Evolutionary conservation across 2,888 invertebrate species (phyloP), one percentile per base, ranked within the genome.

Genomic region (Loripinus fragilis): DNA sequence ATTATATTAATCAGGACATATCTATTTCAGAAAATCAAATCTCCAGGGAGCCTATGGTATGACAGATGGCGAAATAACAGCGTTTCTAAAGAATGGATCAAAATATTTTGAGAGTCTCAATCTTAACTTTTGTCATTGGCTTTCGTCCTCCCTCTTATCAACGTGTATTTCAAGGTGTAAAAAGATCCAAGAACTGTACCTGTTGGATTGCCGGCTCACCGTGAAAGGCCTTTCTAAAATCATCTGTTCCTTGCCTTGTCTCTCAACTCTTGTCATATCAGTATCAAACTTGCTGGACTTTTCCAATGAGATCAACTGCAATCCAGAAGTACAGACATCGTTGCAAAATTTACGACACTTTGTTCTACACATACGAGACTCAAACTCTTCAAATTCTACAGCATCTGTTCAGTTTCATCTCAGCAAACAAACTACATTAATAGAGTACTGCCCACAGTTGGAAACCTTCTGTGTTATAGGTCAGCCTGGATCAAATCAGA

Each of bases 81-180:
- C 87, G 17, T 90, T 88, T 71, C 70, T 91, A 10, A 71, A 77
- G 28, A 83, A 85, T 42, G 86, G 88, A 48, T 75, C 76, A 60
- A 76, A 75, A 5, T 76, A 85, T 55, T 84, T 92, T 28, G 87
- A 89, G 52, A 71, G 41, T 17, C 85, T 92, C 28, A 89, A 90
- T 80, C 85, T 92, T 2, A 90, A 90, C 78, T 88, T 91, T 77
- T 92, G 91, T 76, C 90, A 92, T 82, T 92, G 92, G 92, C 71
- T 91, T 45, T 79, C 87, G 1, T 85, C 88, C 3, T 75, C 85
- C 8, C 80, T 81, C 17, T 75, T 91, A 15, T 86, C 88, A 30
- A 83, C 86, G 50, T 80, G 80, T n/a, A 83, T 92, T 28, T 78
- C 85, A 8, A 86, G 85, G 52, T 92, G 92, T 78, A 85, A 80